Evolutionary conservation across 2,797 vertebrate genomes (phyloP).

Genomic region (Sebastes matsubarae): DNA sequence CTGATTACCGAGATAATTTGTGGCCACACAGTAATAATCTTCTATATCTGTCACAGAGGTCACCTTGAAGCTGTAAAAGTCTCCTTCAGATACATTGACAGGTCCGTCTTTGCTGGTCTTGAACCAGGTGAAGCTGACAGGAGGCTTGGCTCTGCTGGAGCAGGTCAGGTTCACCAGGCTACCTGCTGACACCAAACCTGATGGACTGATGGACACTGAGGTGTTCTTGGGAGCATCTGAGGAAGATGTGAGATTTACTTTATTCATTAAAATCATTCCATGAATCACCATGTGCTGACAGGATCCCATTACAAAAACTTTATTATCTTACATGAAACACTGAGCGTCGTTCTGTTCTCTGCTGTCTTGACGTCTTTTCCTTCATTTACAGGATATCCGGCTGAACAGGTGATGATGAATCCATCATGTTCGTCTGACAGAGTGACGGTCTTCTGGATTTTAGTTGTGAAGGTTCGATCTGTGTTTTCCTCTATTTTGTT

Average conservation of each 20-base stretch:
- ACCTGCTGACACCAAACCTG: slow-evolving; percentile 45
- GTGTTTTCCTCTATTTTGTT: slow-evolving; percentile 6
- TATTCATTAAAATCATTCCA: background rate
- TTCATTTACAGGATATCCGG: slow-evolving; percentile 38
- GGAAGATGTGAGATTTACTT: background rate
- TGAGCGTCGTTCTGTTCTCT: slow-evolving; percentile 1
- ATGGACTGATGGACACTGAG: slow-evolving; percentile 24
- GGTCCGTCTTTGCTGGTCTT: background rate
- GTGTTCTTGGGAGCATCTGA: slow-evolving; percentile 66
- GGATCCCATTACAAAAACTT: background rate
- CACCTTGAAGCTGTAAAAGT: too few relatives aligned
- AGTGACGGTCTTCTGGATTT: slow-evolving; percentile 37
- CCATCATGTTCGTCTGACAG: slow-evolving; percentile 50
- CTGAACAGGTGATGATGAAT: slow-evolving; percentile 49
- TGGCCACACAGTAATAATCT: too few relatives aligned
- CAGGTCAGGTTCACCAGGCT: slow-evolving; percentile 66
- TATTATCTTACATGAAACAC: slow-evolving; percentile 44
- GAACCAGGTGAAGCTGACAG: slow-evolving; percentile 62
- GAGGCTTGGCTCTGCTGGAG: slow-evolving; percentile 68
- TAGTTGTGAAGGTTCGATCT: slow-evolving; percentile 33
- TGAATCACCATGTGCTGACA: background rate
- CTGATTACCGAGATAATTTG: too few relatives aligned
- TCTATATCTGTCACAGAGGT: background rate
- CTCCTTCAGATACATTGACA: too few relatives aligned
- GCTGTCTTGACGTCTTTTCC: background rate